A percentile compares a stretch with the other conserved stretches of the same genome.
Conservation (phyloP, 1,140 invertebrate genomes). For the Oedothorax gibbosus region DNA sequence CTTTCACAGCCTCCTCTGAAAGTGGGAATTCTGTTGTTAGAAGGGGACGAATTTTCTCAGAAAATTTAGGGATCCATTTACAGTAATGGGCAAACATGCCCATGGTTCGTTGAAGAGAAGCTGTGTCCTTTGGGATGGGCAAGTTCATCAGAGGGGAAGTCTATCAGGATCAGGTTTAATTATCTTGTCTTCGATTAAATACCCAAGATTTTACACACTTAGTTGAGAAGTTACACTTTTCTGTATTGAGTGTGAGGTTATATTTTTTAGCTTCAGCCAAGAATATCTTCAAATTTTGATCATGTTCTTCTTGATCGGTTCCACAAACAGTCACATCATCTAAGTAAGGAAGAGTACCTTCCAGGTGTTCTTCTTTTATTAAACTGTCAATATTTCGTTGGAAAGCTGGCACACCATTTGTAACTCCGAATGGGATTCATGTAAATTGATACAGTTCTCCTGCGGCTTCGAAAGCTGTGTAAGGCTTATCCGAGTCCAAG, state of each 20-base stretch:
- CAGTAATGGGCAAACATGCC: slow-evolving; percentile 4
- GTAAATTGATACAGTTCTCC: neutral
- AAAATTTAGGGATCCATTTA: neutral
- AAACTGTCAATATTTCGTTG: neutral
- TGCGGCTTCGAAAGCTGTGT: neutral
- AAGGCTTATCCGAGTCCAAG: neutral
- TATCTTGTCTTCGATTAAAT: neutral
- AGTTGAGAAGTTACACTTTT: neutral
- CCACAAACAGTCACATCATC: neutral
- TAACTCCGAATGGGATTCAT: neutral
- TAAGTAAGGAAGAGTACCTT: neutral
- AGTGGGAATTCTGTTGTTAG: neutral
- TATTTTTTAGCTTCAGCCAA: no score
- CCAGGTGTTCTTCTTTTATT: neutral
- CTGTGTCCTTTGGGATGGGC: neutral
- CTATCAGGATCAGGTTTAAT: neutral
- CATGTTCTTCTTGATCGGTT: neutral
- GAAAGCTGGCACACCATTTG: neutral
- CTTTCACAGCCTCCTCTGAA: neutral
- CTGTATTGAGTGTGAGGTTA: neutral
- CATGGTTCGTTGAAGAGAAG: neutral
- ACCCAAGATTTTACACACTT: neutral
- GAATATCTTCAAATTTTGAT: neutral
- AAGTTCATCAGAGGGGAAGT: slow-evolving; percentile 1
- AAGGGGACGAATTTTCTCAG: neutral